Evolutionary conservation across 2,113 vertebrate genomes (phyloP), one percentile per base, ranked within the genome.

Genomic region (Phalacrocorax aristotelis): DNA sequence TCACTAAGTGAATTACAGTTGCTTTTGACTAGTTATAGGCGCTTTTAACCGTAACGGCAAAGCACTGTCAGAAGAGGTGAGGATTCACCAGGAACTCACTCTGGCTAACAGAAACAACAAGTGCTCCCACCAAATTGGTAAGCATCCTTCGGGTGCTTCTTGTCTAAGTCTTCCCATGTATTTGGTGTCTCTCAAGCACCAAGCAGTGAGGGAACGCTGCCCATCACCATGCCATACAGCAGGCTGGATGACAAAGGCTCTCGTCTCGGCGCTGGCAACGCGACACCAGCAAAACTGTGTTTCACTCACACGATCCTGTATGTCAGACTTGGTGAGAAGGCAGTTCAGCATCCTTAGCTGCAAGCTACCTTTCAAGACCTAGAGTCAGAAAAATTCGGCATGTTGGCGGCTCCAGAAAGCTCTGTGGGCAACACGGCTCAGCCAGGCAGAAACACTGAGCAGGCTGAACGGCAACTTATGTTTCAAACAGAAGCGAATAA

Each of bases 161-260:
- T 32, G 10, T 15, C 87, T 30, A 44, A 38, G 21, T 8, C 15
- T 5, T 40, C 27, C 16, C 2, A 0, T 2, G 10, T 7, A 17
- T 40, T 22, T 13, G 6, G 23, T 16, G 9, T 2, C 49, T 23
- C 91, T 34, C 42, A 17, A n/a, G 48, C 48, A 79, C 5, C n/a
- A 34, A 38, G 10, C 12, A 62, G 55, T 4, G 34, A 29, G 22
- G 32, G n/a, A 86, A 23, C 20, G 15, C 11, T n/a, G 48, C 69
- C 49, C 30, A 65, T n/a, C 25, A 3, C 29, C 23, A 52, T 3
- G 2, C 2, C 1, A 42, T 6, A 30, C 26, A 44, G 61, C 55
- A 19, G 18, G 23, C 42, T 13, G 48, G 40, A 11, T 57, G 69
- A 38, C 27, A n/a, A 22, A 30, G 23, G 58, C 23, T 78, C 71